Conservation (phyloP, 2,888 invertebrate genomes). For the Acleris holmiana region DNA sequence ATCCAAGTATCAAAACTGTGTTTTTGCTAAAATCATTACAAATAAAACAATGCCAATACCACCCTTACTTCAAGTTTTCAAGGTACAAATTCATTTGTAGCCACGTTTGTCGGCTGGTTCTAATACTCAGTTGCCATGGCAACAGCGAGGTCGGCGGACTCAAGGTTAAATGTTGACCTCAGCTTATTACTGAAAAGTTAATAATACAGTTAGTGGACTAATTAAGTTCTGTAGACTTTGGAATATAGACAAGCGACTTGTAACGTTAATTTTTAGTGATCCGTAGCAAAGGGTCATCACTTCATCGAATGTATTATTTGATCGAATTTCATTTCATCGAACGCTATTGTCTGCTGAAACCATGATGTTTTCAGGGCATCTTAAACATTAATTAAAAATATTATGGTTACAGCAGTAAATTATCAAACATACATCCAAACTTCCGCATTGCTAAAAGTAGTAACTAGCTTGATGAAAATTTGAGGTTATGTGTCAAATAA, state of each 20-base stretch:
- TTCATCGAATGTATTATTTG: too few species aligned
- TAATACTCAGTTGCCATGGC: constrained; percentile 40
- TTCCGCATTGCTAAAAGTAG: too few species aligned
- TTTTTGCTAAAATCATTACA: background rate
- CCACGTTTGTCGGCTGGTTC: background rate
- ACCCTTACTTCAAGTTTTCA: background rate
- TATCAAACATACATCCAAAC: too few species aligned
- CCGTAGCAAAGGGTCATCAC: background rate
- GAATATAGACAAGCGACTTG: constrained; percentile 7
- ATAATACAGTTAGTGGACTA: constrained; percentile 20
- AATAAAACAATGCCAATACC: background rate
- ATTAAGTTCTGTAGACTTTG: constrained; percentile 14
- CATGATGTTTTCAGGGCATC: too few species aligned
- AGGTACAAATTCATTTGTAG: background rate
- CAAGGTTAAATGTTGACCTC: constrained; percentile 15
- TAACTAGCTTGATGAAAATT: too few species aligned
- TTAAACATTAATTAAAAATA: too few species aligned
- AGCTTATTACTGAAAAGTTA: constrained; percentile 27
- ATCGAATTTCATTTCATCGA: too few species aligned
- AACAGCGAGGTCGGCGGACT: constrained; percentile 37
- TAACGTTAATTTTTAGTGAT: background rate
- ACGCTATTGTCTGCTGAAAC: too few species aligned
- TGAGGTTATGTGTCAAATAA: too few species aligned
- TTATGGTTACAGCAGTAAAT: too few species aligned
- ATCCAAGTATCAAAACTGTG: too few species aligned